Base-by-base conservation (phyloP, 2,113 vertebrate species). In the Smithornis capensis region DNA sequence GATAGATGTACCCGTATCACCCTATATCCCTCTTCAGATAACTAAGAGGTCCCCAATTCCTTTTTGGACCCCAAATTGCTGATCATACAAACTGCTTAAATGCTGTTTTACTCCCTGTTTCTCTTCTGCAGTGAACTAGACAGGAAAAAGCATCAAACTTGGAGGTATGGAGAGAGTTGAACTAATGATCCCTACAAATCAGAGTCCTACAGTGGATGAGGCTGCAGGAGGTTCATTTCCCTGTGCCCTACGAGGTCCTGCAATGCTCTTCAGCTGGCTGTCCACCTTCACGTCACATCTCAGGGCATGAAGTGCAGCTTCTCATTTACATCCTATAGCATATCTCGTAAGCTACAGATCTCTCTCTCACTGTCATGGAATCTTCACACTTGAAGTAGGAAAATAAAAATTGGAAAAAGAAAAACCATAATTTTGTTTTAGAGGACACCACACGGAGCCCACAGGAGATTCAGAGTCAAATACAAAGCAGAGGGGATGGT, bases 241-340 rank as follows among this genome's bases (percentile, higher is more conserved):
- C 25, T 71, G 35, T 50, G 49, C 38, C 38, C 64, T 69, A 42
- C 29, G 44, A 49, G 73, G 50, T 27, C 40, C 40, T 77, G 23
- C 49, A 55, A 53, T 19, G 27, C 8, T 55, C 35, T 55, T 68
- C 35, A 37, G 38, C 3, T 59, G 84, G 2, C 49, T 47, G 18
- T 23, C 44, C 14, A 60, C 73, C 44, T 77, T 60, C 55, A 44
- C 4, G 24, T 60, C 73, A 47, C 31, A 38, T 22, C 33, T 7
- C 1, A 0, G 59, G 28, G 8, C 18, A 47, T 12, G 37, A 24
- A 71, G 7, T 0, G 0, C 19, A 76, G 33, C 8, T 21, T 11
- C 19, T 63, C 2, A 0, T 31, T 80, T 73, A 21, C 8, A 71
- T 31, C 63, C 40, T 38, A 28, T 21, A 63, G 22, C 4, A 4